phyloP scores from a whole-genome alignment of 2,797 vertebrate genomes.

The Ctenosaura bakeri region DNA sequence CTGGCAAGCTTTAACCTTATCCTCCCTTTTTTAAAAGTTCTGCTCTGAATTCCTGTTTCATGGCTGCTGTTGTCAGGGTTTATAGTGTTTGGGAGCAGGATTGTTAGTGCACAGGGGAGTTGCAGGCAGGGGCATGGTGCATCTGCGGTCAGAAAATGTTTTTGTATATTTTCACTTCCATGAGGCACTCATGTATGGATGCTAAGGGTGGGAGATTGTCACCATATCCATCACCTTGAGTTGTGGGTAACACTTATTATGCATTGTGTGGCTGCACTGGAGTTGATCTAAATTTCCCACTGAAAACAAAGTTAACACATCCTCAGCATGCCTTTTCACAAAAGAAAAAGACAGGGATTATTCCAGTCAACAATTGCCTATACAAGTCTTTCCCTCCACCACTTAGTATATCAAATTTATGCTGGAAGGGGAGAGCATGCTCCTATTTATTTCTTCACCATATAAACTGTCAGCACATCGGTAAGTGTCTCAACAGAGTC shows the following conservation, averaged over 20 bases:
- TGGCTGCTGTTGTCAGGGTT: too few relatives aligned
- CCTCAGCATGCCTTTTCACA: not conserved
- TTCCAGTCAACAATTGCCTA: not conserved
- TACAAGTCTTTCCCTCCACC: not conserved
- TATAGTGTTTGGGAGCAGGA: too few relatives aligned
- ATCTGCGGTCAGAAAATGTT: not conserved
- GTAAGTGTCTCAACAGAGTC: not conserved
- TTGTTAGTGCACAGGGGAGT: too few relatives aligned
- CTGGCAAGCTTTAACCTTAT: too few relatives aligned
- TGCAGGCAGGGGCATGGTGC: not conserved
- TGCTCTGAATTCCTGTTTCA: too few relatives aligned
- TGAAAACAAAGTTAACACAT: not conserved
- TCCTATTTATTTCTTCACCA: not conserved
- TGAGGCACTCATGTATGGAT: not conserved
- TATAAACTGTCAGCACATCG: not conserved
- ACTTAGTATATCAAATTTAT: not conserved
- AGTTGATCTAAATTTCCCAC: not conserved
- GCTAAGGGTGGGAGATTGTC: not conserved
- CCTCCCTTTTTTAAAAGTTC: too few relatives aligned
- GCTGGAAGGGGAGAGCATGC: not conserved
- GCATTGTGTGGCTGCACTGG: not conserved
- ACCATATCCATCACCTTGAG: not conserved
- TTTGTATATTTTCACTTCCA: not conserved
- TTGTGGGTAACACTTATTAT: not conserved
- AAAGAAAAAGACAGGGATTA: not conserved